Conservation (phyloP, 2,113 vertebrate species). For the Thermophis baileyi region DNA sequence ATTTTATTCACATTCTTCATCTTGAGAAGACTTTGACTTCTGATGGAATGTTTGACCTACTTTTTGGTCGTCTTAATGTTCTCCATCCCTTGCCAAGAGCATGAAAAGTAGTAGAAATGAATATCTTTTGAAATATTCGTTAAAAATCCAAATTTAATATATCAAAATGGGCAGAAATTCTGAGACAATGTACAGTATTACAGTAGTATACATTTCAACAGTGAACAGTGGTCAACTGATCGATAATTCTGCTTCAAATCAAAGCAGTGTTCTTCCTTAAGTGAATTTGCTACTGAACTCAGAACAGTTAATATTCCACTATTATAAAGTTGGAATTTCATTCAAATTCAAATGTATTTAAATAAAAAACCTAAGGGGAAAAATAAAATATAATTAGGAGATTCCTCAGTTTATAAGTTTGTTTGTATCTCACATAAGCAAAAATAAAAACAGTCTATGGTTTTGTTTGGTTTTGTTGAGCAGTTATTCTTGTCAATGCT, state of each 20-base stretch:
- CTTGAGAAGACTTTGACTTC: background rate
- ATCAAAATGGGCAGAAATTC: conserved; percentile 39
- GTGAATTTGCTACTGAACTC: conserved; percentile 36
- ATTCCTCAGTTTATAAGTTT: background rate
- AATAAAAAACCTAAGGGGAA: background rate
- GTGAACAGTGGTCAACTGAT: conserved; percentile 26
- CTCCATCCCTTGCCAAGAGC: background rate
- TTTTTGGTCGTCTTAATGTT: background rate
- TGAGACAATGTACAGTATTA: conserved; percentile 9
- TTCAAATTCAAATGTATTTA: background rate
- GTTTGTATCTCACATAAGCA: conserved; percentile 17
- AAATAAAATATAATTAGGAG: background rate
- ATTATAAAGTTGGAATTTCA: background rate
- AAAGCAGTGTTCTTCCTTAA: conserved; percentile 44
- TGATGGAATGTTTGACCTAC: background rate
- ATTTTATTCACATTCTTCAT: background rate
- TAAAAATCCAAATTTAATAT: background rate
- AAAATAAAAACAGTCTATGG: background rate
- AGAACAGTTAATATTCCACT: conserved; percentile 26
- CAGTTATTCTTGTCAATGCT: conserved; percentile 16
- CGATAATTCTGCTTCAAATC: conserved; percentile 31
- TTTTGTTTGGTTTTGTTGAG: background rate
- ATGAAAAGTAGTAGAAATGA: background rate
- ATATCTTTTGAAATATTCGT: conserved; percentile 1
- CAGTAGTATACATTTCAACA: background rate